Evolutionary conservation across 2,888 invertebrate species (phyloP).

Genomic region (Bombylius major): DNA sequence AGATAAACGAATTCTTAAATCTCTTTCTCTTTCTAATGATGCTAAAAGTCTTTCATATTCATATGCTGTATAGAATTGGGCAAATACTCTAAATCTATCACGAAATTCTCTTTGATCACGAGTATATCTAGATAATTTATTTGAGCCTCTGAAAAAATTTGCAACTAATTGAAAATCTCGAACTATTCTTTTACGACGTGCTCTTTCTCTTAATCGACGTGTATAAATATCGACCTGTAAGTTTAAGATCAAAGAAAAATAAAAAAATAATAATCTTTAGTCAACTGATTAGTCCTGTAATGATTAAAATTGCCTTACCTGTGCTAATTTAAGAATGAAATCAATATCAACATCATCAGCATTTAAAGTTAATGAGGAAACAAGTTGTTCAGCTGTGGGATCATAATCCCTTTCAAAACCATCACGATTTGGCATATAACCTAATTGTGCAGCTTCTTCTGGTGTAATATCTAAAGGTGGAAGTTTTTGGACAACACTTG

Average conservation of each 20-base stretch:
- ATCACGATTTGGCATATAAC: slow-evolving; percentile 91
- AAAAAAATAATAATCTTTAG: neutral
- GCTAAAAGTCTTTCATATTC: slow-evolving; percentile 72
- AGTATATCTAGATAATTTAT: slow-evolving; percentile 32
- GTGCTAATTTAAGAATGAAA: slow-evolving; percentile 75
- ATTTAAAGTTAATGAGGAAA: slow-evolving; percentile 70
- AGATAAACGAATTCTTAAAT: slow-evolving; percentile 66
- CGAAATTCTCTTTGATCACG: slow-evolving; percentile 49
- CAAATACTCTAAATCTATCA: slow-evolving; percentile 72
- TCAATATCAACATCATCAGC: slow-evolving; percentile 84
- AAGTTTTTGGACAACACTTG: slow-evolving; percentile 54
- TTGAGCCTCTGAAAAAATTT: slow-evolving; percentile 59
- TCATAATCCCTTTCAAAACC: slow-evolving; percentile 95
- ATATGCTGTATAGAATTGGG: slow-evolving; percentile 75
- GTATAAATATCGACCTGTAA: slow-evolving; percentile 72
- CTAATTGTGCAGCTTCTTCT: slow-evolving; percentile 78
- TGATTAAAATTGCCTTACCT: slow-evolving; percentile 28
- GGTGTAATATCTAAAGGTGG: slow-evolving; percentile 68
- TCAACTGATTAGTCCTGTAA: too few relatives aligned
- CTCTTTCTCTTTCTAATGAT: slow-evolving; percentile 71
- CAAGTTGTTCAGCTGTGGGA: slow-evolving; percentile 78
- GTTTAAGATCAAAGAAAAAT: neutral
- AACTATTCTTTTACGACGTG: slow-evolving; percentile 77
- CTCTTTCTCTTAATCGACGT: slow-evolving; percentile 68
- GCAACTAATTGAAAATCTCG: slow-evolving; percentile 83